Conservation (phyloP, 2,888 invertebrate genomes). For the Notocelia uddmanniana region DNA sequence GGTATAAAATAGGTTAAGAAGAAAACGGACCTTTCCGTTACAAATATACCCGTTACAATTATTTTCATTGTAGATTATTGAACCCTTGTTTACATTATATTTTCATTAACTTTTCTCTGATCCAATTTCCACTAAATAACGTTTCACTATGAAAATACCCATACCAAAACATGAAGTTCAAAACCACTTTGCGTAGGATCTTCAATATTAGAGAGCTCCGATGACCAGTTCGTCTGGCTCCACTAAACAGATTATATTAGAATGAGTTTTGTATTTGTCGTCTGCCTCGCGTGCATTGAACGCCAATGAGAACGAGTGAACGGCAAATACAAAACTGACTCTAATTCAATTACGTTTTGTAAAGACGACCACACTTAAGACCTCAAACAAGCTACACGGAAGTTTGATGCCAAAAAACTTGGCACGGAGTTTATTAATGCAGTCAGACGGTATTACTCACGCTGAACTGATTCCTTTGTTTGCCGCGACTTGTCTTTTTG, state of each 20-base stretch:
- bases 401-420: slow-evolving; percentile 78
- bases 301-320: too few species aligned
- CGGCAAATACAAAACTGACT: neutral
- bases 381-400: slow-evolving; percentile 57
- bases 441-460: slow-evolving; percentile 71
- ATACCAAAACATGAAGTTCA: neutral
- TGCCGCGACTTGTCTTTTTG: slow-evolving; percentile 52
- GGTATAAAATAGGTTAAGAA: slow-evolving; percentile 66
- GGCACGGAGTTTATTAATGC: slow-evolving; percentile 70
- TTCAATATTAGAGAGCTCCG: slow-evolving; percentile 47
- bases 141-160: neutral
- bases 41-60: slow-evolving; percentile 43
- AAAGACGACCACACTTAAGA: slow-evolving; percentile 55
- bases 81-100: slow-evolving; percentile 12
- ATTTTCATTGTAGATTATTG: slow-evolving; percentile 38
- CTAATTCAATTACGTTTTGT: neutral
- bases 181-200: neutral
- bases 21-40: slow-evolving; percentile 59
- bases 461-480: slow-evolving; percentile 70
- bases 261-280: neutral
- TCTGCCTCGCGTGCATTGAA: neutral
- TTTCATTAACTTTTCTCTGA: neutral
- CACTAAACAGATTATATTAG: neutral
- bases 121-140: neutral
- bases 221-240: slow-evolving; percentile 41